These are phyloP conservation scores for Cyprinodon brontotheroides DNA, from an alignment of 2,113 vertebrate genomes.

Conservation along the genomic window DNA sequence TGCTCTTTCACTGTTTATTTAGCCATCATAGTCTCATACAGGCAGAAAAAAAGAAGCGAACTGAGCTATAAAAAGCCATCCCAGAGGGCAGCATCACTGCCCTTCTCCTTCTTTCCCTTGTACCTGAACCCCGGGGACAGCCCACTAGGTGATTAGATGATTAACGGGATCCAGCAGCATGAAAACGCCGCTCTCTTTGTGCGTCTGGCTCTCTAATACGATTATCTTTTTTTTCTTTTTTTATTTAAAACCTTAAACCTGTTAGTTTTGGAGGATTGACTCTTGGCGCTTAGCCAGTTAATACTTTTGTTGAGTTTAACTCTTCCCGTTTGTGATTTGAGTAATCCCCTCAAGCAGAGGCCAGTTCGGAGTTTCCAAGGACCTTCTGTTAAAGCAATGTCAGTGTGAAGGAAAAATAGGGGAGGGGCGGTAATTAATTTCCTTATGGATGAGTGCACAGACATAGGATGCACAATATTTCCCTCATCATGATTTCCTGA, in stretches of 20 bases:
- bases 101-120: conserved; percentile 18
- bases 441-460: conserved; percentile 1
- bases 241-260: conserved; percentile 78
- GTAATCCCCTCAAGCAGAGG: conserved; percentile 44
- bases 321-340: conserved; percentile 43
- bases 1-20: conserved; percentile 49
- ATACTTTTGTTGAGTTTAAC: conserved; percentile 66
- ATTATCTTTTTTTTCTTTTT: conserved; percentile 75
- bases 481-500: conserved; percentile 8
- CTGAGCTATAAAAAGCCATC: conserved; percentile 35
- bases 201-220: conserved; percentile 69
- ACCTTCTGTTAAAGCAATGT: conserved; percentile 19
- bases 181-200: conserved; percentile 69
- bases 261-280: conserved; percentile 79
- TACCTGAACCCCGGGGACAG: conserved; percentile 65
- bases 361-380: conserved; percentile 1
- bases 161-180: conserved; percentile 68
- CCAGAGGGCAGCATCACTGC: conserved; percentile 35
- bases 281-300: conserved; percentile 71
- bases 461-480: background rate
- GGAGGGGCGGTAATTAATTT: background rate
- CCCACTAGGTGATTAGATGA: conserved; percentile 71
- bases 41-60: conserved; percentile 29
- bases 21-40: conserved; percentile 29
- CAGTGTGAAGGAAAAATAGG: background rate